Percentiles rank a stretch among this genome's conserved stretches.
phyloP scores from a whole-genome alignment of 2,888 invertebrate species.

The Pasiphila rectangulata region DNA sequence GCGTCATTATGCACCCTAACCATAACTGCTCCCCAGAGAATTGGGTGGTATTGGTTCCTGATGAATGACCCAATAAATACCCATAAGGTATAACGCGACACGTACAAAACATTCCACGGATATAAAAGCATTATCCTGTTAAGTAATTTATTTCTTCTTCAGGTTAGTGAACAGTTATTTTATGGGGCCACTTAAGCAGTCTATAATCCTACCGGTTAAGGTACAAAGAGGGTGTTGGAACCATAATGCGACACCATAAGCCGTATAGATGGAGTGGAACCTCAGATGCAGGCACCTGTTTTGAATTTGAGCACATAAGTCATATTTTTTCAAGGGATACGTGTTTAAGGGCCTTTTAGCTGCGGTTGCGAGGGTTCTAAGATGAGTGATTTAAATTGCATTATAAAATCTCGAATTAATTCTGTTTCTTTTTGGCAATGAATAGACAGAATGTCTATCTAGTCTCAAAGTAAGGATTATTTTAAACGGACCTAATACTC shows the following conservation, averaged over 20 bases:
- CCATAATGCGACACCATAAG: constrained; percentile 68
- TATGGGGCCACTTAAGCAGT: constrained; percentile 75
- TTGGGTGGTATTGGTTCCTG: constrained; percentile 74
- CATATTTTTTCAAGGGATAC: constrained; percentile 47
- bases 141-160: constrained; percentile 79
- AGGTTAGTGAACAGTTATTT: constrained; percentile 74
- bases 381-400: constrained; percentile 40
- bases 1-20: constrained; percentile 75
- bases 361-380: constrained; percentile 37
- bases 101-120: constrained; percentile 73
- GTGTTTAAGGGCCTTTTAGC: constrained; percentile 38
- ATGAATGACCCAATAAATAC: constrained; percentile 80
- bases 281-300: constrained; percentile 60
- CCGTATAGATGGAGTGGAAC: constrained; percentile 62
- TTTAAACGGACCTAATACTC: no score
- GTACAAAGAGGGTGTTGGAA: constrained; percentile 68
- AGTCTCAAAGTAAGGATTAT: no score
- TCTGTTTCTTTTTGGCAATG: no score
- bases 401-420: constrained; percentile 38
- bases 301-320: constrained; percentile 60
- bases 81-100: constrained; percentile 74
- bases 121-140: constrained; percentile 79
- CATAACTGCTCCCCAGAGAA: constrained; percentile 71
- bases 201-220: constrained; percentile 72
- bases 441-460: no score